Evolutionary conservation across 2,888 invertebrate genomes (phyloP).

Genomic region (Pteria penguin): DNA sequence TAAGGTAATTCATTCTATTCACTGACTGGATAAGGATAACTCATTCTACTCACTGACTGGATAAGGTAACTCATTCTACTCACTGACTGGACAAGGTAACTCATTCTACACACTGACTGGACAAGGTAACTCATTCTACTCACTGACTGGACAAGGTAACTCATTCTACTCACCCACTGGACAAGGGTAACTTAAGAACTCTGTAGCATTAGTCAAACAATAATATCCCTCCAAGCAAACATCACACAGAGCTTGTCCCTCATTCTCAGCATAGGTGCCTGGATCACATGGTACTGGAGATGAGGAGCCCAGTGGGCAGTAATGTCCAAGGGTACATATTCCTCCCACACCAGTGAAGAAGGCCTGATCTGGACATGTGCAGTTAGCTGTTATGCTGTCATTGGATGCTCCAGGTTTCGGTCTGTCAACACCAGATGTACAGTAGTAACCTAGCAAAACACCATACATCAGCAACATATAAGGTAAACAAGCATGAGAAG

Average conservation of each 20-base stretch:
- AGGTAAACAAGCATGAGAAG: background rate
- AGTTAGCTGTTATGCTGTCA: slow-evolving; percentile 55
- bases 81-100: too few species aligned
- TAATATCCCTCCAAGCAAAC: slow-evolving; percentile 69
- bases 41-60: too few species aligned
- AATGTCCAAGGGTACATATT: slow-evolving; percentile 72
- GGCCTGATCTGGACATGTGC: slow-evolving; percentile 64
- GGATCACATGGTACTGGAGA: slow-evolving; percentile 60
- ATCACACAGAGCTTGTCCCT: slow-evolving; percentile 62
- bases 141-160: too few species aligned
- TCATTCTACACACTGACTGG: too few species aligned
- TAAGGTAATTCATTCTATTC: too few species aligned
- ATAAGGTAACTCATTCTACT: too few species aligned
- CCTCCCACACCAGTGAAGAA: slow-evolving; percentile 73
- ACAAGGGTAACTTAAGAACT: slow-evolving; percentile 69
- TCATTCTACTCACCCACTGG: slow-evolving; percentile 75
- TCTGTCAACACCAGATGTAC: slow-evolving; percentile 75
- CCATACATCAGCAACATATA: slow-evolving; percentile 25
- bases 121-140: too few species aligned
- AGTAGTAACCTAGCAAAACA: slow-evolving; percentile 69
- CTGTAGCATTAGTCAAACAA: slow-evolving; percentile 71
- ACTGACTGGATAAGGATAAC: too few species aligned
- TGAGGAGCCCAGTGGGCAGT: slow-evolving; percentile 66
- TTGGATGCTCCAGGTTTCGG: slow-evolving; percentile 67
- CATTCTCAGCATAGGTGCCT: slow-evolving; percentile 65